Conservation (phyloP, 2,797 vertebrate species). For the Crenichthys baileyi region DNA sequence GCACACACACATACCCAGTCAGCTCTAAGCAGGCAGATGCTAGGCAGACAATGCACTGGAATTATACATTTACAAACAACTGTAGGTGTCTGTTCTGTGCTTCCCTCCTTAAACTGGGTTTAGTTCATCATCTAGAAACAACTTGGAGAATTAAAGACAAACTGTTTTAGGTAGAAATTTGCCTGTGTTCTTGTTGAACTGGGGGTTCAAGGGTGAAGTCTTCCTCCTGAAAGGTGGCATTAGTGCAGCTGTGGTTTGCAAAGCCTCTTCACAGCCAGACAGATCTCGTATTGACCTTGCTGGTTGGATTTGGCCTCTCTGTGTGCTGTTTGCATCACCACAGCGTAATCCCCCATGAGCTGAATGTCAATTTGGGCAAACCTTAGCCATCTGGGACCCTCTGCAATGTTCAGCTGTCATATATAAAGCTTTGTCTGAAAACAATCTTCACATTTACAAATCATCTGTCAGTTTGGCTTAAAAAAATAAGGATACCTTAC, state of each 20-base stretch:
- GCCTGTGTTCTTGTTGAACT: background rate
- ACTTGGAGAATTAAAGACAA: background rate
- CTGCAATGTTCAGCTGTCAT: background rate
- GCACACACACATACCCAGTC: background rate
- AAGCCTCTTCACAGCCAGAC: background rate
- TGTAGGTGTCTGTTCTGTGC: background rate
- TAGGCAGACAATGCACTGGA: background rate
- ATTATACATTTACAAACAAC: background rate
- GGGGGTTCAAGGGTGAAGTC: background rate
- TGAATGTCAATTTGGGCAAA: slow-evolving; percentile 9
- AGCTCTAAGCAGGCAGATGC: background rate
- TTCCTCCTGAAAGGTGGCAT: background rate
- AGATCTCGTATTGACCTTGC: background rate
- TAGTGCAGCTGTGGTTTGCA: background rate
- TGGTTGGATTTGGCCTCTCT: slow-evolving; percentile 1
- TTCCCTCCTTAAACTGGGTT: background rate
- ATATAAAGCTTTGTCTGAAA: background rate
- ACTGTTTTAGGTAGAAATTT: background rate
- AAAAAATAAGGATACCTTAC: background rate
- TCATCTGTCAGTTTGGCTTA: background rate
- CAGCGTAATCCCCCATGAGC: background rate
- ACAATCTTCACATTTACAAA: slow-evolving; percentile 9
- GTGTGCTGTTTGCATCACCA: background rate
- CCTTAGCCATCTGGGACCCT: background rate
- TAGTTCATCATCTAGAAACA: background rate